Evolutionary conservation across 2,113 vertebrate species (phyloP).

Genomic region (Takifugu bimaculatus): DNA sequence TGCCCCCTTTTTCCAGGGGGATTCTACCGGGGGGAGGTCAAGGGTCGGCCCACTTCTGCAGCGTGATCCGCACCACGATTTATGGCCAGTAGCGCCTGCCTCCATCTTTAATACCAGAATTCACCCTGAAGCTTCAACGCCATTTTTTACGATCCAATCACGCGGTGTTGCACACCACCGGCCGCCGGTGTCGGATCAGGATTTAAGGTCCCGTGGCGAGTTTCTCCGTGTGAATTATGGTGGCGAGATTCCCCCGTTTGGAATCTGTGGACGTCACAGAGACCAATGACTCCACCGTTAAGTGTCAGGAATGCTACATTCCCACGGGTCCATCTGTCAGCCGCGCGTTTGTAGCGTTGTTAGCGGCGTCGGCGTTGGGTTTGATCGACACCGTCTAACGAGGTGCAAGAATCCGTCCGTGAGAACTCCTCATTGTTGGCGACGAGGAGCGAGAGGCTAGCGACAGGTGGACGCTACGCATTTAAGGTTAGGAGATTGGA

Average conservation of each 20-base stretch:
- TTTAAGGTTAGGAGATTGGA: no score
- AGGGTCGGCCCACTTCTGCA: slow-evolving; percentile 3
- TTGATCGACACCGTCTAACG: no score
- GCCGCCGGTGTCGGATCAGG: slow-evolving; percentile 5
- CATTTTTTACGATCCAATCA: slow-evolving; percentile 16
- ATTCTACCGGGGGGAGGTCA: slow-evolving; percentile 1
- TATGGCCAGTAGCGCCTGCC: slow-evolving; percentile 13
- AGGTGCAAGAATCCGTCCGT: no score
- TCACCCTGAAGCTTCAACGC: slow-evolving; percentile 1
- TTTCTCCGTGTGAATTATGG: slow-evolving; percentile 13
- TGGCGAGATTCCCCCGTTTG: neutral
- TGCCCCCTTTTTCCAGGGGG: no score
- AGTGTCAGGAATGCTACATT: neutral
- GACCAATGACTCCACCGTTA: slow-evolving; percentile 1
- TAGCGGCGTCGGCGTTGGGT: no score
- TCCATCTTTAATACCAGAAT: slow-evolving; percentile 7
- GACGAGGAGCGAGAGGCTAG: no score
- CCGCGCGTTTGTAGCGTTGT: no score
- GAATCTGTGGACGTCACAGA: neutral
- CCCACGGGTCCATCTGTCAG: no score
- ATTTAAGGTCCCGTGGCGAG: slow-evolving; percentile 8
- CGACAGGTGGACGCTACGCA: no score
- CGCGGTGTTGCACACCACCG: slow-evolving; percentile 17
- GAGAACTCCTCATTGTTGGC: no score
- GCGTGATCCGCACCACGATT: slow-evolving; percentile 9